A percentile compares a stretch with the other conserved stretches of the same genome.
Conservation (phyloP, 2,888 invertebrate species). For the Polydrusus cervinus region DNA sequence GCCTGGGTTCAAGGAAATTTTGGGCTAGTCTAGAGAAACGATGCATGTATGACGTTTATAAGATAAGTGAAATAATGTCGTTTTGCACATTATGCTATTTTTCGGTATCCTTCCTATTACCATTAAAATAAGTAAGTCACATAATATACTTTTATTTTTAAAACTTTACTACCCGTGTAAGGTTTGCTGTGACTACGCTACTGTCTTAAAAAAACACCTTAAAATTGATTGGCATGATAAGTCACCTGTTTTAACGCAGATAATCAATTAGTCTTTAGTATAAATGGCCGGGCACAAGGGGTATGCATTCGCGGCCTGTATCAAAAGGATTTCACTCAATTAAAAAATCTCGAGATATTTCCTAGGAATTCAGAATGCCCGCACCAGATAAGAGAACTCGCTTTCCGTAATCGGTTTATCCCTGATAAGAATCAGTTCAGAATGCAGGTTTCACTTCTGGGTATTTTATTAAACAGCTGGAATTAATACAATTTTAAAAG, state of each 20-base stretch:
- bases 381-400: slow-evolving; percentile 61
- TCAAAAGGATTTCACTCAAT: slow-evolving; percentile 57
- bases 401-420: slow-evolving; percentile 60
- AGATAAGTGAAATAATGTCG: no score
- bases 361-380: slow-evolving; percentile 62
- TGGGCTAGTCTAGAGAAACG: no score
- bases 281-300: slow-evolving; percentile 37
- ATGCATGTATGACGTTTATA: no score
- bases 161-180: neutral
- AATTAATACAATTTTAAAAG: neutral
- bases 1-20: no score
- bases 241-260: slow-evolving; percentile 30
- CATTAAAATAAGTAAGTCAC: no score
- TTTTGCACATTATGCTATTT: no score
- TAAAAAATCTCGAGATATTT: slow-evolving; percentile 60
- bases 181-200: neutral
- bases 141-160: no score
- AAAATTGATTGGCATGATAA: slow-evolving; percentile 13
- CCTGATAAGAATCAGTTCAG: slow-evolving; percentile 60
- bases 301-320: slow-evolving; percentile 35
- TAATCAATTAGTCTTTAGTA: slow-evolving; percentile 41
- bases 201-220: neutral
- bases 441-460: slow-evolving; percentile 43
- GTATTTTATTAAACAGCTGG: slow-evolving; percentile 10
- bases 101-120: no score